Evolutionary conservation across 2,113 vertebrate species (phyloP), one percentile per base, ranked within the genome.

Genomic region (Pteropus alecto): DNA sequence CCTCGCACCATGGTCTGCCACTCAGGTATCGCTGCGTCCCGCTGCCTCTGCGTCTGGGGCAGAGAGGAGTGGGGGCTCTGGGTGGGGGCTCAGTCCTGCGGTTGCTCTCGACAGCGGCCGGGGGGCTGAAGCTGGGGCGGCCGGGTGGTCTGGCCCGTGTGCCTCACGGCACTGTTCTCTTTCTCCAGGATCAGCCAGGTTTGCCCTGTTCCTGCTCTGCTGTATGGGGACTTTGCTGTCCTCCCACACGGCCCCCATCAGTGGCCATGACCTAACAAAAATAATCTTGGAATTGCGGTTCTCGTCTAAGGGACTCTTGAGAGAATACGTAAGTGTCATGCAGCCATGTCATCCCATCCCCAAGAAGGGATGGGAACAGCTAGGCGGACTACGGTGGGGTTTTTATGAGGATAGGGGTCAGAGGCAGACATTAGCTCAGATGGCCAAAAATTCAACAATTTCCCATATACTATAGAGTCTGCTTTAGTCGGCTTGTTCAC

Each of bases 221-320:
- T 95, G 43, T 0, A 0, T 14, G 51, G 93, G 61, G 22, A 35
- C 33, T 24, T 93, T 33, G 78, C 41, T 77, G 74, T 13, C 6
- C 1, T 16, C 35, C 33, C 60, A 73, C 4, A 13, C 0, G 15
- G 5, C 0, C 0, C 33, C 65, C 24, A 5, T 33, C 28, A 0
- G 10, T 12, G 7, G 1, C 3, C 1, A 4, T 0, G 4, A 4
- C 0, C 0, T 10, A 7, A 0, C 2, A 4, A 12, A 0, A 0
- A 96, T 83, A 4, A 33, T 97, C 18, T 0, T 0, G 11, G 24
- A 78, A 13, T 12, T 97, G 43, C 1, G 6, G 58, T 3, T 0
- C 19, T 3, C 8, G 0, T 87, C 78, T 0, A 14, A 13, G 5
- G 2, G 4, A 1, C 76, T 97, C n/a, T 7, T 92, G 60, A 0